These are phyloP conservation scores for Pseudochirops cupreus DNA, from an alignment of 2,797 vertebrate genomes.

Conservation along the genomic window DNA sequence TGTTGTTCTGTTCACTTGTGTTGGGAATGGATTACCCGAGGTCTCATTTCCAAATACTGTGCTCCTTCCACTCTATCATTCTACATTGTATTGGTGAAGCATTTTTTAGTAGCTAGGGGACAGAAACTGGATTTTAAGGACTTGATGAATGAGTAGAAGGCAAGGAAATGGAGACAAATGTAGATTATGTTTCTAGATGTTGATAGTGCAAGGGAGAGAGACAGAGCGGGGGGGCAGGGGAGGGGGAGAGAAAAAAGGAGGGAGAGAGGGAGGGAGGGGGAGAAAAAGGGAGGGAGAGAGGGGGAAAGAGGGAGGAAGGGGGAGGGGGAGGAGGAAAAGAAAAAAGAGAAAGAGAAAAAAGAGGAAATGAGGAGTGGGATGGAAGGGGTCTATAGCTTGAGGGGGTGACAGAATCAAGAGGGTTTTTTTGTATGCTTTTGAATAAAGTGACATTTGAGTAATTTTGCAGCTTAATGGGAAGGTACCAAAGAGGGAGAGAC, in stretches of 20 bases:
- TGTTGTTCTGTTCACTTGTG: not conserved
- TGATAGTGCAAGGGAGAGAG: not conserved
- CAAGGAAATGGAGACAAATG: not conserved
- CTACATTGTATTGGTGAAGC: not conserved
- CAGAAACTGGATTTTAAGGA: not conserved
- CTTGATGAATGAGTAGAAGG: not conserved
- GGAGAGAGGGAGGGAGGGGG: not conserved
- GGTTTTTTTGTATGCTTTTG: not conserved
- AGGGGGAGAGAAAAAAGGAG: not conserved
- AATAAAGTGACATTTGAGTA: not conserved
- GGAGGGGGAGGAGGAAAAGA: not conserved
- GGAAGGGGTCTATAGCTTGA: not conserved
- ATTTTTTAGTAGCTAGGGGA: not conserved
- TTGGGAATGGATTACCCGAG: not conserved
- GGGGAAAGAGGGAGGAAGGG: too few species aligned
- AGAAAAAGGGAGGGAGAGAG: not conserved
- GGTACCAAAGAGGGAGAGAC: not conserved
- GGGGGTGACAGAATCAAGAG: not conserved
- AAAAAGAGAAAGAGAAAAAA: not conserved
- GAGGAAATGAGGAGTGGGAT: not conserved
- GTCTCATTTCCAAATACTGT: not conserved
- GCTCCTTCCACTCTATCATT: not conserved
- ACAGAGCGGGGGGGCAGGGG: rapidly evolving
- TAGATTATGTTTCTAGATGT: not conserved
- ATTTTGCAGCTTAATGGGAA: not conserved